These are phyloP conservation scores for Himalopsyche phryganea DNA, from an alignment of 1,140 invertebrate species.

Conservation along the genomic window DNA sequence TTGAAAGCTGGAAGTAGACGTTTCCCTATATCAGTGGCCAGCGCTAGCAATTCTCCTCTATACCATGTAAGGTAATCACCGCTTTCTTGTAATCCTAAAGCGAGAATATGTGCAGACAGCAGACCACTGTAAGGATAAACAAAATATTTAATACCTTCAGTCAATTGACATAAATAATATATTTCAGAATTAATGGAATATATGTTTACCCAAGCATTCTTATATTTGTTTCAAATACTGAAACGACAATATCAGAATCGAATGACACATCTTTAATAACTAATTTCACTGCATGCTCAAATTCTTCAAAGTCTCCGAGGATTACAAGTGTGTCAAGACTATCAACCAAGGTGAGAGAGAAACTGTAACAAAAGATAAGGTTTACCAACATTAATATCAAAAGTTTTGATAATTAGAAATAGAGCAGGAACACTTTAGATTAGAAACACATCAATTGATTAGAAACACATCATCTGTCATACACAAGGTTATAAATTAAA, in stretches of 20 bases:
- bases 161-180: too few relatives aligned
- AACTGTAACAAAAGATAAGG: constrained; percentile 69
- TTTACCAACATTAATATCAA: too few relatives aligned
- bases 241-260: constrained; percentile 93
- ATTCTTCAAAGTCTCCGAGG: constrained; percentile 89
- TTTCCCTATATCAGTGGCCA: constrained; percentile 91
- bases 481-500: background rate
- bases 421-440: background rate
- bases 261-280: constrained; percentile 85
- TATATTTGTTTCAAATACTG: constrained; percentile 98
- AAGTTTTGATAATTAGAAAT: background rate
- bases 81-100: constrained; percentile 74
- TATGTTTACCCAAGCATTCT: constrained; percentile 91
- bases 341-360: constrained; percentile 94
- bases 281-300: constrained; percentile 85
- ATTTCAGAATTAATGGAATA: too few relatives aligned
- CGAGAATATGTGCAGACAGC: constrained; percentile 88
- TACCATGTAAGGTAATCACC: constrained; percentile 86
- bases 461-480: background rate
- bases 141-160: too few relatives aligned
- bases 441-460: background rate
- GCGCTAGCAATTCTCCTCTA: constrained; percentile 78
- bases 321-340: constrained; percentile 91
- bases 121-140: constrained; percentile 66
- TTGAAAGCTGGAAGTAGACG: constrained; percentile 95